Evolutionary conservation across 35 echinoderm and acorn worm species (phyloP).

Genomic region (Ophiothrix spiculata): DNA sequence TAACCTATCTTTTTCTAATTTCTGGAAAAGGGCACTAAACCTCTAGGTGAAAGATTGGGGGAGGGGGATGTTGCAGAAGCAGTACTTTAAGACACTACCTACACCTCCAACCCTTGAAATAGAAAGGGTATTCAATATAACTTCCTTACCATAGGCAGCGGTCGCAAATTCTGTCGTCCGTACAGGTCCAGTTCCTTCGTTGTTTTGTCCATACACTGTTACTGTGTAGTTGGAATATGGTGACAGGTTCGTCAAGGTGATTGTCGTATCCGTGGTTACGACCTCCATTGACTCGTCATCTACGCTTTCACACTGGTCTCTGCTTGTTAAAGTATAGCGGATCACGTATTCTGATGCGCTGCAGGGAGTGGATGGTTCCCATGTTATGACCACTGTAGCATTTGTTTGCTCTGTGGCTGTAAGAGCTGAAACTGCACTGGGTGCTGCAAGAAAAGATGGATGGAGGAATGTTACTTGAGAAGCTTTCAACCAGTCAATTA

Average conservation of each 20-base stretch:
- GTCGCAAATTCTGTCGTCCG: neutral
- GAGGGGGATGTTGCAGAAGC: no score
- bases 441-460: neutral
- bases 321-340: no score
- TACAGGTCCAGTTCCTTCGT: neutral
- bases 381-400: neutral
- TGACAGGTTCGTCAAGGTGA: neutral
- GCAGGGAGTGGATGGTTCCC: no score
- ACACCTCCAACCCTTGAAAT: no score
- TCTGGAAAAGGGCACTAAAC: no score
- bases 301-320: neutral
- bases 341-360: no score
- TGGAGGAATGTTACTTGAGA: neutral
- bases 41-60: no score
- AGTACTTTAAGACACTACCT: no score
- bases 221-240: neutral
- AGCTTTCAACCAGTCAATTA: no score
- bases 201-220: neutral
- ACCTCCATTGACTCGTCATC: neutral
- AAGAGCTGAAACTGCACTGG: neutral
- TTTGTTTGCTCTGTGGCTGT: neutral
- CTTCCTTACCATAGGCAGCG: neutral
- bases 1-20: no score
- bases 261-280: neutral
- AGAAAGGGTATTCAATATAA: no score